A percentile compares a stretch with the other conserved stretches of the same genome.
phyloP scores from a whole-genome alignment of 2,797 vertebrate species.

The Nannoperca australis region DNA sequence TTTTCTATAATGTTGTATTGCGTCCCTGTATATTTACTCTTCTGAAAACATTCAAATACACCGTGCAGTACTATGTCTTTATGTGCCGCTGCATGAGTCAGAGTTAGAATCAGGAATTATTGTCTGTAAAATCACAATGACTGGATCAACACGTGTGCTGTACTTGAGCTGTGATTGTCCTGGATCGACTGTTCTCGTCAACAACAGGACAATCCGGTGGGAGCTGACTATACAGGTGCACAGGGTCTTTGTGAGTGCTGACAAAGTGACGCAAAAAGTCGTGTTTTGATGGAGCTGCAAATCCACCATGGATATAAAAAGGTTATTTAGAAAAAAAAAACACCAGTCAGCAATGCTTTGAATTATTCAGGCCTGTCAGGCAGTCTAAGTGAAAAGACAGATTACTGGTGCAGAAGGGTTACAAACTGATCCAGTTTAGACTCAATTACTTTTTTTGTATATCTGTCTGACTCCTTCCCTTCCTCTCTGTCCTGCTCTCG shows the following conservation, averaged over 20 bases:
- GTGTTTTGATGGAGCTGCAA: conserved; percentile 53
- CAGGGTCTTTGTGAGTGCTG: conserved; percentile 48
- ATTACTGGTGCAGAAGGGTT: conserved; percentile 60
- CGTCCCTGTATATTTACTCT: background rate
- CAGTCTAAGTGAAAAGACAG: conserved; percentile 56
- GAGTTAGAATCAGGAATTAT: conserved; percentile 10
- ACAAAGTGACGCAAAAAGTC: conserved; percentile 54
- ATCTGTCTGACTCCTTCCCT: conserved; percentile 5
- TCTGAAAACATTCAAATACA: background rate
- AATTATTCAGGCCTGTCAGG: conserved; percentile 62
- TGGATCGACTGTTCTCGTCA: conserved; percentile 34
- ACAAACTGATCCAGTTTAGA: conserved; percentile 53
- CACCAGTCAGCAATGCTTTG: conserved; percentile 65
- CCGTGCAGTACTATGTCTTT: background rate
- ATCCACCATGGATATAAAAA: conserved; percentile 51
- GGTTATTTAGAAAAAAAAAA: conserved; percentile 43
- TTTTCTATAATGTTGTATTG: background rate
- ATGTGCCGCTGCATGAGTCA: too few species aligned
- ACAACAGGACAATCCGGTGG: conserved; percentile 31
- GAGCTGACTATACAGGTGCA: conserved; percentile 58
- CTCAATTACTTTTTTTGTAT: conserved; percentile 58
- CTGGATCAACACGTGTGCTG: conserved; percentile 35
- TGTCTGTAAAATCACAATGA: conserved; percentile 23
- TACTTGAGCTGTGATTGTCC: conserved; percentile 31
- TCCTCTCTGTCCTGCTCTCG: conserved; percentile 24